These are phyloP conservation scores for Drepana falcataria DNA, from an alignment of 2,888 invertebrate genomes.

Conservation along the genomic window DNA sequence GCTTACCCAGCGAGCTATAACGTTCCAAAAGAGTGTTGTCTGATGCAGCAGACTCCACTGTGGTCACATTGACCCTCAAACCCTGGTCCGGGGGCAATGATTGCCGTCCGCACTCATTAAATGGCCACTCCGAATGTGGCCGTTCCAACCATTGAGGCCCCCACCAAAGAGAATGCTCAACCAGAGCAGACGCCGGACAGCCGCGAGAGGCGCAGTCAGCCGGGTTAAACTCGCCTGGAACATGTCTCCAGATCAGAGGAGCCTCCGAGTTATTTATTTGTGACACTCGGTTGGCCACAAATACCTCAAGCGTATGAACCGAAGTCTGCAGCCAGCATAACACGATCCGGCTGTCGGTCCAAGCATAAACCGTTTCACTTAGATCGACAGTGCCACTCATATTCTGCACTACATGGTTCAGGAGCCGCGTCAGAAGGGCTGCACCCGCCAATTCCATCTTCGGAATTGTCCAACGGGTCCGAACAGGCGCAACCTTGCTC, in stretches of 20 bases:
- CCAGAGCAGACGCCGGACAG: slow-evolving; percentile 8
- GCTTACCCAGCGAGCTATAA: too few species aligned
- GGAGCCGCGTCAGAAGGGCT: slow-evolving; percentile 7
- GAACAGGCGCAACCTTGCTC: not conserved
- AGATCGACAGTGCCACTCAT: not conserved
- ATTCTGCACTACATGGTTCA: slow-evolving; percentile 6
- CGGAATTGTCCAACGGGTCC: not conserved
- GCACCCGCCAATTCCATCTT: slow-evolving; percentile 9
- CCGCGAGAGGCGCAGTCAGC: slow-evolving; percentile 28
- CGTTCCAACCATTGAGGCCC: not conserved
- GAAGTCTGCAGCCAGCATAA: slow-evolving; percentile 12
- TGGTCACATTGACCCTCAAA: too few species aligned
- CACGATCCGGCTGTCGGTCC: slow-evolving; percentile 14
- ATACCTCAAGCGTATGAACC: slow-evolving; percentile 7
- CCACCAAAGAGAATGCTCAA: slow-evolving; percentile 13
- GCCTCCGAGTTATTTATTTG: slow-evolving; percentile 10
- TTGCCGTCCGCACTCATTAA: too few species aligned
- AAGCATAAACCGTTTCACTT: slow-evolving; percentile 4
- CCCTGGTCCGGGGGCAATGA: too few species aligned
- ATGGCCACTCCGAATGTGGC: not conserved
- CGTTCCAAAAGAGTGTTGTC: too few species aligned
- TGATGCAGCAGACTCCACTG: too few species aligned
- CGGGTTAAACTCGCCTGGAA: slow-evolving; percentile 17
- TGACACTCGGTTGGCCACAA: slow-evolving; percentile 10
- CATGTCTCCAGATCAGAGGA: slow-evolving; percentile 8